phyloP scores from a whole-genome alignment of 2,888 invertebrate genomes.

The Taenaris catops region DNA sequence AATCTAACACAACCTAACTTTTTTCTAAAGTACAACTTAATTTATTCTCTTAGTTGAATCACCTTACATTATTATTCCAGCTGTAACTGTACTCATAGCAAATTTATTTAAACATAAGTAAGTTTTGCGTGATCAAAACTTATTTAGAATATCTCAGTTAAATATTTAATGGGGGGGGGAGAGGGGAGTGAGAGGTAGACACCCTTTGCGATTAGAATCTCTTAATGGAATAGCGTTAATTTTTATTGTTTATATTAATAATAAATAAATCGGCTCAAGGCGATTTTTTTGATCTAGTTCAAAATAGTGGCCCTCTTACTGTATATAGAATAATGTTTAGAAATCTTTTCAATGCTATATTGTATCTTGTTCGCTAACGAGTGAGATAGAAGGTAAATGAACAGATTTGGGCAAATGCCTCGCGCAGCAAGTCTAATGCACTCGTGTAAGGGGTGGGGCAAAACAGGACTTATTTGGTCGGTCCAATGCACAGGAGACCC shows the following conservation, averaged over 20 bases:
- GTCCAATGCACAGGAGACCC: too few relatives aligned
- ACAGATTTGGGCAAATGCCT: too few relatives aligned
- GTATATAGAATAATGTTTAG: conserved; percentile 35
- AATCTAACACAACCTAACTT: too few relatives aligned
- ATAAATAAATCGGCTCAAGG: conserved; percentile 36
- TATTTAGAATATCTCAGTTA: conserved; percentile 10
- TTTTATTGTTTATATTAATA: conserved; percentile 19
- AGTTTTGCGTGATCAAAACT: conserved; percentile 7
- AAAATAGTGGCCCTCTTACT: conserved; percentile 40
- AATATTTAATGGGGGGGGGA: conserved; percentile 4
- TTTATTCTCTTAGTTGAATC: too few relatives aligned
- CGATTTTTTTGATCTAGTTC: conserved; percentile 33
- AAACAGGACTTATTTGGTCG: too few relatives aligned
- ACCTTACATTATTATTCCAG: background rate
- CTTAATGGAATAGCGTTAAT: conserved; percentile 18
- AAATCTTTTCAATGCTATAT: conserved; percentile 15
- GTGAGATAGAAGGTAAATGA: background rate
- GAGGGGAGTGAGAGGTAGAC: conserved; percentile 8
- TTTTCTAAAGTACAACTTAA: too few relatives aligned
- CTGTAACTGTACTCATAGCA: background rate
- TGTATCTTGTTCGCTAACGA: conserved; percentile 2
- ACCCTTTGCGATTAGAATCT: conserved; percentile 20
- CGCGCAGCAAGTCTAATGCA: too few relatives aligned
- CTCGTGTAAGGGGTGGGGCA: too few relatives aligned
- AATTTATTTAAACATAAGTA: conserved; percentile 2